phyloP scores from a whole-genome alignment of 2,888 invertebrate genomes.

The Tenthredo distinguenda region DNA sequence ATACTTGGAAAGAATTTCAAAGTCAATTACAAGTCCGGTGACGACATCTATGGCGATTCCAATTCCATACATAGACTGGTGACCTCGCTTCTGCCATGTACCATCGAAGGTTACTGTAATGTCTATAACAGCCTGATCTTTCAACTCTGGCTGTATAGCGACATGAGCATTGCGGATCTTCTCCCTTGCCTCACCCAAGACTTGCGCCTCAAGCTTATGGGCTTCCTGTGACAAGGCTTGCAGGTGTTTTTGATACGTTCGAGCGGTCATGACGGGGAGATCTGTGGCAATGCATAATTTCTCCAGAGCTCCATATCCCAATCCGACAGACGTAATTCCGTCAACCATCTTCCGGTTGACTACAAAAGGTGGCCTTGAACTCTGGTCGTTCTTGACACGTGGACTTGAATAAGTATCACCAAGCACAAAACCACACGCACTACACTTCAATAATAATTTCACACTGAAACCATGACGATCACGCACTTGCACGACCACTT shows the following conservation, averaged over 20 bases:
- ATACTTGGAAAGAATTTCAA: conserved; percentile 52
- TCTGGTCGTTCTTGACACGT: not conserved
- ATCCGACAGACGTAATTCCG: conserved; percentile 16
- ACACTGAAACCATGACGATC: conserved; percentile 14
- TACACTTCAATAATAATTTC: conserved; percentile 16
- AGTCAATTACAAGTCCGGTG: conserved; percentile 54
- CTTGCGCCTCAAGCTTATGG: conserved; percentile 16
- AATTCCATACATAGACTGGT: conserved; percentile 48
- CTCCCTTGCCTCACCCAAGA: conserved; percentile 26
- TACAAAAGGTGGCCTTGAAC: conserved; percentile 18
- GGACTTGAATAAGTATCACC: conserved; percentile 7
- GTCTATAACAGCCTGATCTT: conserved; percentile 30
- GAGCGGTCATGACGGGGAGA: conserved; percentile 31
- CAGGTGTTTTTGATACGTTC: conserved; percentile 8
- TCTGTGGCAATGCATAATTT: conserved; percentile 35
- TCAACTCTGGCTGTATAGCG: conserved; percentile 13
- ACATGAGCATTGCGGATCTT: conserved; percentile 35
- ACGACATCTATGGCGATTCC: conserved; percentile 52
- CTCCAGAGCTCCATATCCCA: conserved; percentile 29
- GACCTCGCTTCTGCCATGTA: conserved; percentile 51
- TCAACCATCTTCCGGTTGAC: not conserved
- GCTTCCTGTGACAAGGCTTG: conserved; percentile 8
- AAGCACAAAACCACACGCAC: conserved; percentile 18
- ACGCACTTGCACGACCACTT: conserved; percentile 3
- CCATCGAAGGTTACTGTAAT: conserved; percentile 53